Evolutionary conservation across 2,888 invertebrate species (phyloP).

Genomic region (Timandra comae): DNA sequence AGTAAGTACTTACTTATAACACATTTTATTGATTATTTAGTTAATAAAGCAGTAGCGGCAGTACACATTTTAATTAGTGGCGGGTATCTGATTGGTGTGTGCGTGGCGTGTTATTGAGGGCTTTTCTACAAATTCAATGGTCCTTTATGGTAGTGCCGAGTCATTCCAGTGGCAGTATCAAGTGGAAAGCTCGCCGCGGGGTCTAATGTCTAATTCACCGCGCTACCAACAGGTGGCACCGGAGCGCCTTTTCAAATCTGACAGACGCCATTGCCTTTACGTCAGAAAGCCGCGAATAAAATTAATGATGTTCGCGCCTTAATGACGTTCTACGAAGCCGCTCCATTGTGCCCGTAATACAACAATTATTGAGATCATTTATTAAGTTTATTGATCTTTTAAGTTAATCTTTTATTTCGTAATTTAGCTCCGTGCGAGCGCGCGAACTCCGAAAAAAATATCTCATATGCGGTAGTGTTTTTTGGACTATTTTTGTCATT

Average conservation of each 20-base stretch:
- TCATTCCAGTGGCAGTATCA: slow-evolving; percentile 72
- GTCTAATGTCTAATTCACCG: slow-evolving; percentile 68
- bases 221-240: slow-evolving; percentile 77
- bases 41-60: neutral
- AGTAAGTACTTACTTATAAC: no score
- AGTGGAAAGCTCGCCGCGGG: slow-evolving; percentile 64
- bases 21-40: slow-evolving; percentile 20
- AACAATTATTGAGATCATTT: slow-evolving; percentile 78
- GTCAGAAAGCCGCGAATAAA: slow-evolving; percentile 76
- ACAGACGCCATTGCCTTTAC: slow-evolving; percentile 74
- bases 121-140: slow-evolving; percentile 31
- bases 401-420: slow-evolving; percentile 77
- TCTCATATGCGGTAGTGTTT: slow-evolving; percentile 73
- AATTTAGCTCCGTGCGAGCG: slow-evolving; percentile 72
- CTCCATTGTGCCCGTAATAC: slow-evolving; percentile 76
- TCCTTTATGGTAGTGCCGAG: slow-evolving; percentile 43
- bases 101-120: slow-evolving; percentile 5
- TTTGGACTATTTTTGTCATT: slow-evolving; percentile 77
- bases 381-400: slow-evolving; percentile 78
- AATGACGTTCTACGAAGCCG: slow-evolving; percentile 75
- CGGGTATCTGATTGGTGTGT: slow-evolving; percentile 2
- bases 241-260: slow-evolving; percentile 70
- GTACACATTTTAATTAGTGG: neutral
- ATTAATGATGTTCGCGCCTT: slow-evolving; percentile 76
- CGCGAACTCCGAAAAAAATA: slow-evolving; percentile 73